phyloP scores from a whole-genome alignment of 2,888 invertebrate genomes.

The Stenichneumon culpator region DNA sequence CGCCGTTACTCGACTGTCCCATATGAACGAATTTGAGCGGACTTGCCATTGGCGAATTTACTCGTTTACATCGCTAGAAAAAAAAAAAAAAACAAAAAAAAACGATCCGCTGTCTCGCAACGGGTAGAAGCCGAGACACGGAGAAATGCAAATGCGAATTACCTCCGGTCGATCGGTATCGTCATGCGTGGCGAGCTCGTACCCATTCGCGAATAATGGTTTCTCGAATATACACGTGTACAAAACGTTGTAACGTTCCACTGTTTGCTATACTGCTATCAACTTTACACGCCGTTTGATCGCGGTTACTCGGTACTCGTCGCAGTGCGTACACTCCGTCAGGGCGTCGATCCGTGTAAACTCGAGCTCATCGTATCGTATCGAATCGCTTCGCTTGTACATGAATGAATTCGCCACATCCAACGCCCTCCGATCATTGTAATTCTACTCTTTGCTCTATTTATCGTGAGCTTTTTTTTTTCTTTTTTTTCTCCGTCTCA shows the following conservation, averaged over 20 bases:
- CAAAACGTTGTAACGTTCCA: slow-evolving; percentile 10
- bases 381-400: slow-evolving; percentile 44
- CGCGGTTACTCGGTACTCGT: slow-evolving; percentile 57
- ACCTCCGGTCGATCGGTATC: slow-evolving; percentile 8
- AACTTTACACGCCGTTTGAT: slow-evolving; percentile 74
- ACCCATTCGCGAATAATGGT: slow-evolving; percentile 12
- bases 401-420: not conserved
- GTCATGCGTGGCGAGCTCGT: slow-evolving; percentile 10
- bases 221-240: slow-evolving; percentile 11
- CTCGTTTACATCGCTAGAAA: not conserved
- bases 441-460: not conserved
- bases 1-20: slow-evolving; percentile 71
- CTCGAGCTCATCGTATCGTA: slow-evolving; percentile 61
- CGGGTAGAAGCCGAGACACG: not conserved
- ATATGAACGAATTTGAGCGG: slow-evolving; percentile 53
- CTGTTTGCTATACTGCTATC: slow-evolving; percentile 16
- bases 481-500: not conserved
- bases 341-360: slow-evolving; percentile 77
- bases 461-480: not conserved
- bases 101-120: not conserved
- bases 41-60: not conserved
- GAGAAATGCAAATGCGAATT: slow-evolving; percentile 20
- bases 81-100: not conserved
- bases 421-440: not conserved
- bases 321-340: slow-evolving; percentile 51